These are phyloP conservation scores for Agriopis leucophaearia DNA, from an alignment of 2,888 invertebrate species.

Conservation along the genomic window DNA sequence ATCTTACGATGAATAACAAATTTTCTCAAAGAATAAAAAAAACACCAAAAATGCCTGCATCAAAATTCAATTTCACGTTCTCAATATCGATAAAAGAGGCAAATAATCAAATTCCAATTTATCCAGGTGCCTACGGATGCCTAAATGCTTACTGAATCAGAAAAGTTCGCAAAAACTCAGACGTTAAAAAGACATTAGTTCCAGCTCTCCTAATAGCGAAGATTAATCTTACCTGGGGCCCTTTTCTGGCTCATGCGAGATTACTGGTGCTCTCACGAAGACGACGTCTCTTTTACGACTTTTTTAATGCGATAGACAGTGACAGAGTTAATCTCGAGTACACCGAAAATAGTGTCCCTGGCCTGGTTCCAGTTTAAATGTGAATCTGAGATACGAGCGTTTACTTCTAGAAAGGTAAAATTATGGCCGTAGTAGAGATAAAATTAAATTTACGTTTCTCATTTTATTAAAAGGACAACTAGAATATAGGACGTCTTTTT, in stretches of 20 bases:
- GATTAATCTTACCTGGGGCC: conserved; percentile 31
- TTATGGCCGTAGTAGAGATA: conserved; percentile 8
- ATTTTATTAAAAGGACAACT: not conserved
- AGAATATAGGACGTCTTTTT: not conserved
- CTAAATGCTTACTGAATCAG: conserved; percentile 24
- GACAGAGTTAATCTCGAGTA: not conserved
- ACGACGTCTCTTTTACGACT: not conserved
- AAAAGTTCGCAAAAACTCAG: conserved; percentile 25
- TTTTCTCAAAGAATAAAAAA: not conserved
- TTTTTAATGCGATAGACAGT: not conserved
- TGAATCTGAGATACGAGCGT: conserved; percentile 28
- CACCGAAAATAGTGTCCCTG: conserved; percentile 5
- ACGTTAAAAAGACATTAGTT: conserved; percentile 37
- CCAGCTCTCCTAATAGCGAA: conserved; percentile 31
- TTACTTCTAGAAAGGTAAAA: conserved; percentile 1
- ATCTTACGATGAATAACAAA: not conserved
- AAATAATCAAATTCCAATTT: conserved; percentile 17
- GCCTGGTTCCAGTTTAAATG: conserved; percentile 31
- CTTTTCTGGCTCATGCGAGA: not conserved
- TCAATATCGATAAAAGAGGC: conserved; percentile 12
- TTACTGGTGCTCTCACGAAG: not conserved
- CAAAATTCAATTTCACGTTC: conserved; percentile 7
- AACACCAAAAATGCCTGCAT: not conserved
- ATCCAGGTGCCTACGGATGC: conserved; percentile 15
- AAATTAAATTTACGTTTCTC: conserved; percentile 1